These are phyloP conservation scores for Turnix velox DNA, from an alignment of 2,113 vertebrate genomes.

Conservation along the genomic window DNA sequence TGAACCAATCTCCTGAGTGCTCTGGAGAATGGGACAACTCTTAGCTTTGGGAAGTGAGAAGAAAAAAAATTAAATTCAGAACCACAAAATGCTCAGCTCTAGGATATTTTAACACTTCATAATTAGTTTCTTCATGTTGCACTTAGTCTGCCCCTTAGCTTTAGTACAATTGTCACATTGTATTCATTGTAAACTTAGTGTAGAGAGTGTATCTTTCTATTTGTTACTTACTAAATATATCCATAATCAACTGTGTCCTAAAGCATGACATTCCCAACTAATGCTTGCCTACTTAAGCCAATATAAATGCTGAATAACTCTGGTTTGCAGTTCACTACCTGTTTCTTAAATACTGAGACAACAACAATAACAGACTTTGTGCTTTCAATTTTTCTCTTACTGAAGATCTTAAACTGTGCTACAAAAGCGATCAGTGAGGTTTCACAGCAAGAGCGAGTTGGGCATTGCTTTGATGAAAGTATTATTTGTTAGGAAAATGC, in stretches of 20 bases:
- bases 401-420: not conserved
- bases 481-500: not conserved
- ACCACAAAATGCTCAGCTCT: not conserved
- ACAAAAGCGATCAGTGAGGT: not conserved
- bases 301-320: not conserved
- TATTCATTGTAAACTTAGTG: not conserved
- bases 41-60: not conserved
- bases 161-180: not conserved
- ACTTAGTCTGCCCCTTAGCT: not conserved
- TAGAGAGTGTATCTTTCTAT: not conserved
- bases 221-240: not conserved
- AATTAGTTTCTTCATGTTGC: not conserved
- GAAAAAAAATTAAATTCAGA: not conserved
- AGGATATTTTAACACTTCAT: not conserved
- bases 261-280: not conserved
- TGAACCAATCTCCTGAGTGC: fast-evolving
- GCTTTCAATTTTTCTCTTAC: not conserved
- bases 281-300: not conserved
- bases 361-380: not conserved
- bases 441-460: not conserved
- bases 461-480: not conserved
- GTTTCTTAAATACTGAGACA: not conserved
- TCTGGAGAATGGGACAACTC: fast-evolving
- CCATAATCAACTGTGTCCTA: not conserved
- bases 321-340: not conserved